Conservation (phyloP, 2,888 invertebrate genomes). For the Alloscopus bannaensis region DNA sequence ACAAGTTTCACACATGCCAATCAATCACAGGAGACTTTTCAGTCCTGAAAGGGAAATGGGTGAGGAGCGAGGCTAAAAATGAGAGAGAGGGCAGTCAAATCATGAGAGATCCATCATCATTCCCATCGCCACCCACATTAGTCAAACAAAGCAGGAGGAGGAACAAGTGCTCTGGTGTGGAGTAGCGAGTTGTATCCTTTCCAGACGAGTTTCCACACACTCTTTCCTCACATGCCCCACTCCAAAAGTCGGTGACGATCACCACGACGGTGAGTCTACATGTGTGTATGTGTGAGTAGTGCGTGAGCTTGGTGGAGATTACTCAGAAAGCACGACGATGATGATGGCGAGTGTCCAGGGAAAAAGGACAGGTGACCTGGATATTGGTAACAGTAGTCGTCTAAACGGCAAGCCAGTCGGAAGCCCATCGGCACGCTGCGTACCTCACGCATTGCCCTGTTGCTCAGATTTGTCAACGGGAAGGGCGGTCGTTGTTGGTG, state of each 20-base stretch:
- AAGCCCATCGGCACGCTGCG: background rate
- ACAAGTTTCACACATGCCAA: conserved; percentile 16
- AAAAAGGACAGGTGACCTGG: conserved; percentile 43
- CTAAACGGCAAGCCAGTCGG: conserved; percentile 13
- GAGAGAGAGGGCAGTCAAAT: conserved; percentile 4
- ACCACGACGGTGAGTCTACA: no score
- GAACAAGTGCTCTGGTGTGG: background rate
- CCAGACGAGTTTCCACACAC: no score
- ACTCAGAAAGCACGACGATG: no score
- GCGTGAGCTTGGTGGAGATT: no score
- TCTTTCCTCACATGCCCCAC: background rate
- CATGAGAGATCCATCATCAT: conserved; percentile 36
- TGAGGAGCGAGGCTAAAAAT: conserved; percentile 2
- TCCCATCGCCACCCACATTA: no score
- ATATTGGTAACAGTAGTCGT: conserved; percentile 43
- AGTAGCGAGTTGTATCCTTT: no score
- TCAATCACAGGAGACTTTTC: conserved; percentile 23
- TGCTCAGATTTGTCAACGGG: background rate
- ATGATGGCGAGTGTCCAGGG: conserved; percentile 28
- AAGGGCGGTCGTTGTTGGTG: no score
- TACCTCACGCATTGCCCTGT: no score
- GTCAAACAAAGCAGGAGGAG: conserved; percentile 9
- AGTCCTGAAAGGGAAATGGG: conserved; percentile 1
- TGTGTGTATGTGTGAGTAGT: no score
- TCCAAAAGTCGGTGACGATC: no score